A percentile compares a stretch with the other conserved stretches of the same genome.
phyloP scores from a whole-genome alignment of 2,113 vertebrate species.

The Oryzias celebensis region DNA sequence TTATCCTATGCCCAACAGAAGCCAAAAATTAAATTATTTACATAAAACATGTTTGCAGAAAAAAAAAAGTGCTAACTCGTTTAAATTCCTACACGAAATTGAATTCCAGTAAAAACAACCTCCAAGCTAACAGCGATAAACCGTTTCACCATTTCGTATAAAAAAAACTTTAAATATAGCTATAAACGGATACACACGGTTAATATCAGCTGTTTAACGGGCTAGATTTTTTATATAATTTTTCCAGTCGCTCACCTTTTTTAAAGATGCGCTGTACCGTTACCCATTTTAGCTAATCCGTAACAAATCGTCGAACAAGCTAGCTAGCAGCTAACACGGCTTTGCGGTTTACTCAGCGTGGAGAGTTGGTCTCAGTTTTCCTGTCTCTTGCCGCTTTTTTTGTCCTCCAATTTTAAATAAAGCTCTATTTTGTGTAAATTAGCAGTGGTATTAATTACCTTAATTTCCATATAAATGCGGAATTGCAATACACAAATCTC shows the following conservation, averaged over 20 bases:
- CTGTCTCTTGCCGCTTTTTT: neutral
- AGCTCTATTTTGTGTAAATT: rapidly evolving
- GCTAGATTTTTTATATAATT: neutral
- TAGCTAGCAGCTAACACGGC: constrained; percentile 49
- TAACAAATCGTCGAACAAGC: constrained; percentile 48
- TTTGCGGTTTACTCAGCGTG: constrained; percentile 21
- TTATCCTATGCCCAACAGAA: neutral
- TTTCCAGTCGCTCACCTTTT: neutral
- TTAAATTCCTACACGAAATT: constrained; percentile 30
- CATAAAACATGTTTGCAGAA: no score
- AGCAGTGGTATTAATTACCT: constrained; percentile 28
- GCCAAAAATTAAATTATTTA: no score
- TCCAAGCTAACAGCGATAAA: constrained; percentile 17
- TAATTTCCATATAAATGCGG: constrained; percentile 21
- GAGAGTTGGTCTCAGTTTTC: constrained; percentile 9
- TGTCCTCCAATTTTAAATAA: neutral
- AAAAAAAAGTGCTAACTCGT: no score
- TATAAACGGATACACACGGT: no score
- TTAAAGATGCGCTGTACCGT: constrained; percentile 14
- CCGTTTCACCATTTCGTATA: neutral
- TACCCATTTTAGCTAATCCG: constrained; percentile 53
- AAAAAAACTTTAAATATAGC: no score
- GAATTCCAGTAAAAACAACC: constrained; percentile 8
- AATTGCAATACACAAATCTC: constrained; percentile 51
- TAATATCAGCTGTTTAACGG: neutral